Conservation (phyloP, 1,140 invertebrate genomes). For the Conus betulinus region DNA sequence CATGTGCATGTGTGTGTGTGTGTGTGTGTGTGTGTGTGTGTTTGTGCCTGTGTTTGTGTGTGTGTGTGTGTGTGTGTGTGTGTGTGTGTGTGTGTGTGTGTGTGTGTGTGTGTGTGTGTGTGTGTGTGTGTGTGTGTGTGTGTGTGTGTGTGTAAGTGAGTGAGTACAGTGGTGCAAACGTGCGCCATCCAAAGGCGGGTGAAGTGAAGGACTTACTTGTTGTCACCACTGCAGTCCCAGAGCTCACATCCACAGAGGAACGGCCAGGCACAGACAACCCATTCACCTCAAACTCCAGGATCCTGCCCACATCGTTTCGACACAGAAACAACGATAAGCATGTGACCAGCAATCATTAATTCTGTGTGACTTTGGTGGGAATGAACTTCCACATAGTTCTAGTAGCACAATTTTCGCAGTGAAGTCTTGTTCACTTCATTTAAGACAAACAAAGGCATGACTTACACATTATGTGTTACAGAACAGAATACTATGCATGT, state of each 20-base stretch:
- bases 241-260: constrained; percentile 81
- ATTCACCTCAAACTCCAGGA: constrained; percentile 83
- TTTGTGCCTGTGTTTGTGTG: background rate
- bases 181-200: background rate
- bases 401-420: background rate
- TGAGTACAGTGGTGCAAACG: background rate
- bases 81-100: background rate
- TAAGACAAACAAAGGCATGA: too few species aligned
- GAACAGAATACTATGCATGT: too few species aligned
- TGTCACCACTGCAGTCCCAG: constrained; percentile 85
- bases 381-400: too few species aligned
- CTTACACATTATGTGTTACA: too few species aligned
- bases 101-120: background rate
- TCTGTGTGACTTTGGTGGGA: too few species aligned
- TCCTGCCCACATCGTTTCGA: constrained; percentile 70
- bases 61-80: background rate
- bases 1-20: background rate
- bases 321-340: background rate
- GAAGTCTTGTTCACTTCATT: too few species aligned
- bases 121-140: constrained; percentile 6
- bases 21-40: background rate
- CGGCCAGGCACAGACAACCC: constrained; percentile 76
- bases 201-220: constrained; percentile 76
- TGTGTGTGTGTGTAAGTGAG: background rate
- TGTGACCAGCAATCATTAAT: background rate